phyloP scores from a whole-genome alignment of 2,797 vertebrate species.

The Phalloptychus januarius region DNA sequence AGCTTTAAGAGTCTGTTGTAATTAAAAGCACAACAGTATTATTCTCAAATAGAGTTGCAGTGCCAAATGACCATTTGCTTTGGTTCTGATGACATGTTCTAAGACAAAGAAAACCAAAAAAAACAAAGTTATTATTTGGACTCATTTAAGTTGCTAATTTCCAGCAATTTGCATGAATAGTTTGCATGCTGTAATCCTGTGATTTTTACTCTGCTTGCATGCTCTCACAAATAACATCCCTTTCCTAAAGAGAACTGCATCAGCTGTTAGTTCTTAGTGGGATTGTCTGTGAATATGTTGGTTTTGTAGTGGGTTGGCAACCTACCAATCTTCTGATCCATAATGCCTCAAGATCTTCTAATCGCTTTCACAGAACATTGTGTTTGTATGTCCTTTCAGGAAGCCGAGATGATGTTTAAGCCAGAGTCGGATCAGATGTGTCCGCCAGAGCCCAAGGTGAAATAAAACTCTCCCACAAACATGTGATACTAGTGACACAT shows the following conservation, averaged over 20 bases:
- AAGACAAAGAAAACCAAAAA: background rate
- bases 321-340: background rate
- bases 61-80: background rate
- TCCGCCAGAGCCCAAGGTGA: conserved; percentile 69
- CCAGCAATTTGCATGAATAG: background rate
- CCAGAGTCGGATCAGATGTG: conserved; percentile 79
- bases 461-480: conserved; percentile 1
- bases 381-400: conserved; percentile 51
- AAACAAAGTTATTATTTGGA: background rate
- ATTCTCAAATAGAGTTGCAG: background rate
- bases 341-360: background rate
- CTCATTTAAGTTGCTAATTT: background rate
- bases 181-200: background rate
- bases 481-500: too few species aligned
- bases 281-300: background rate
- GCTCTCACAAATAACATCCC: background rate
- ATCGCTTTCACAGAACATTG: background rate
- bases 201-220: background rate
- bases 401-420: conserved; percentile 73
- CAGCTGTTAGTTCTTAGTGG: background rate
- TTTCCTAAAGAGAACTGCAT: background rate
- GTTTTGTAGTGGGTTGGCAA: background rate
- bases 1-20: background rate
- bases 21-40: background rate
- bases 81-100: background rate